Conservation (phyloP, 2,113 vertebrate species). For the Mastomys natalensis region DNA sequence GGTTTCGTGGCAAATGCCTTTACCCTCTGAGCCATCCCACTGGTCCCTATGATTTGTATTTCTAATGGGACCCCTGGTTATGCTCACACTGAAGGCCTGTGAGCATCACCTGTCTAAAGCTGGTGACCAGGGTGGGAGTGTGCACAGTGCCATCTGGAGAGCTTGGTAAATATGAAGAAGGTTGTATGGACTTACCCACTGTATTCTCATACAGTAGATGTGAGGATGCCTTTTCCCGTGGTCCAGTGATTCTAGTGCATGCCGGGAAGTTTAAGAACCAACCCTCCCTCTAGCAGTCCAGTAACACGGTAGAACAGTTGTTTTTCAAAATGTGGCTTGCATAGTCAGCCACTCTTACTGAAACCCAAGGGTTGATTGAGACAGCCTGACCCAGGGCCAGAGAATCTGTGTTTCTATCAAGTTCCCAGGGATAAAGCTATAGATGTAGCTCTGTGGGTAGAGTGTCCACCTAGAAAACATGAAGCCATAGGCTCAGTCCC, state of each 20-base stretch:
- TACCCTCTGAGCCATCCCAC: background rate
- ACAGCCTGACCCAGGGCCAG: background rate
- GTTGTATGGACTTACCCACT: fast-evolving
- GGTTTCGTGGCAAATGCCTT: background rate
- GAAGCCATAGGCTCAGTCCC: background rate
- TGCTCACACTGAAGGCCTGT: no score
- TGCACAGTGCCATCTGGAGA: background rate
- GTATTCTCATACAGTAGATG: background rate
- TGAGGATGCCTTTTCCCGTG: background rate
- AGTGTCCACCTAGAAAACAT: background rate
- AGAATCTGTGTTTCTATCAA: background rate
- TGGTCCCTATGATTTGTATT: background rate
- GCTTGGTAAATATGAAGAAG: background rate
- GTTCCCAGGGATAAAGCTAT: fast-evolving
- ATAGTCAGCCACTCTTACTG: background rate
- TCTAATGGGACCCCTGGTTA: background rate
- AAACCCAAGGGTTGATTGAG: background rate
- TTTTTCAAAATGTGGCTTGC: background rate
- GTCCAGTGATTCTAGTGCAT: no score
- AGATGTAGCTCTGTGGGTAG: no score
- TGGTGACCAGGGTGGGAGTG: background rate
- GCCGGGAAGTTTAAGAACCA: background rate
- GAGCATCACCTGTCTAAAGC: no score
- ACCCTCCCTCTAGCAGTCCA: background rate
- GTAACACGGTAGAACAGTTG: background rate